phyloP scores from a whole-genome alignment of 1,140 invertebrate species.

The Halotydeus destructor region DNA sequence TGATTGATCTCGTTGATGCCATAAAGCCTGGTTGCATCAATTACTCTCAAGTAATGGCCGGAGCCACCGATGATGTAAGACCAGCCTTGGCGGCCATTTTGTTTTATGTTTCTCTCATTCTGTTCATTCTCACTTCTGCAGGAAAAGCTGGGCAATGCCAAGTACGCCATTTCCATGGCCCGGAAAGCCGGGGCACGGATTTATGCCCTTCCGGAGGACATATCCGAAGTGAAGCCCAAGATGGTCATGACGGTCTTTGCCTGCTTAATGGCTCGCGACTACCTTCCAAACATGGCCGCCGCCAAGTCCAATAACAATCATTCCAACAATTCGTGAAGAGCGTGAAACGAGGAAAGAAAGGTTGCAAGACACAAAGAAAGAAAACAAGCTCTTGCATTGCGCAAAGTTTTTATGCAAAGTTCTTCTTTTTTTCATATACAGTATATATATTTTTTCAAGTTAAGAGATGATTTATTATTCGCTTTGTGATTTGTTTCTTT shows the following conservation, averaged over 20 bases:
- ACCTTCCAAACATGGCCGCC: slow-evolving; percentile 55
- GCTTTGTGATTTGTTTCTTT: too few relatives aligned
- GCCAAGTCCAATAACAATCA: slow-evolving; percentile 12
- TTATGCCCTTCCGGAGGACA: slow-evolving; percentile 97
- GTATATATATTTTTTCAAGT: too few relatives aligned
- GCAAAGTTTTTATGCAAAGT: too few relatives aligned
- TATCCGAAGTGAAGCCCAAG: slow-evolving; percentile 90
- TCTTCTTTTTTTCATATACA: too few relatives aligned
- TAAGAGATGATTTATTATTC: too few relatives aligned
- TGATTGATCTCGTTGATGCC: slow-evolving; percentile 85
- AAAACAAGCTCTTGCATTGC: too few relatives aligned
- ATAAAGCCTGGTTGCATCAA: slow-evolving; percentile 90
- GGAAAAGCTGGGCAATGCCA: slow-evolving; percentile 87
- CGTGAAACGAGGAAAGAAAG: too few relatives aligned
- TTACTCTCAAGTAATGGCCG: slow-evolving; percentile 64
- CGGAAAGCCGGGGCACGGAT: slow-evolving; percentile 89
- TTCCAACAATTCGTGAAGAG: neutral
- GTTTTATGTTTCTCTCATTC: neutral
- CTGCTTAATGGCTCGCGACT: slow-evolving; percentile 90
- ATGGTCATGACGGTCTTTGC: slow-evolving; percentile 99
- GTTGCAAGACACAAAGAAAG: too few relatives aligned
- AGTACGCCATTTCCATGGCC: slow-evolving; percentile 95
- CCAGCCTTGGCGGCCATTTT: neutral
- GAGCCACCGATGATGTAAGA: slow-evolving; percentile 52
- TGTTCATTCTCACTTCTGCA: slow-evolving; percentile 24